Evolutionary conservation across 1,140 invertebrate species (phyloP).

Genomic region (Phortica variegata): DNA sequence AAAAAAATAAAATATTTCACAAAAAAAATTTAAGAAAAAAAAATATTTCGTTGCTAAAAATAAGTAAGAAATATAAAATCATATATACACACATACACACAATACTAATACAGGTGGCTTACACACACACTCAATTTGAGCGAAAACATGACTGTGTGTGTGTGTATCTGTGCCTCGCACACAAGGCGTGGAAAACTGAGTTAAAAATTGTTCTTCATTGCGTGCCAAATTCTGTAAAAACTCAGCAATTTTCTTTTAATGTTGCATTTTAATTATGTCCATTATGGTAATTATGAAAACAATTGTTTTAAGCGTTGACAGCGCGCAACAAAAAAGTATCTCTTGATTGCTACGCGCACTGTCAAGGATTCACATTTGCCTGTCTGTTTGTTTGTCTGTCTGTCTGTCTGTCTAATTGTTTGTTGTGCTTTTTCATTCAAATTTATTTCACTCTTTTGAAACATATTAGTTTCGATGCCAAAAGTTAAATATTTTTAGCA

Average conservation of each 20-base stretch:
- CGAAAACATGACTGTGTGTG: conserved; percentile 3
- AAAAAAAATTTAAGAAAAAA: conserved; percentile 13
- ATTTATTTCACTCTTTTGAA: conserved; percentile 20
- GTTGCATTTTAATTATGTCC: too few species aligned
- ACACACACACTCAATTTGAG: too few species aligned
- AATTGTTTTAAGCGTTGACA: conserved; percentile 37
- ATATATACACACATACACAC: conserved; percentile 11
- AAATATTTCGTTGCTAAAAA: conserved; percentile 45
- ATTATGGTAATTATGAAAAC: conserved; percentile 33
- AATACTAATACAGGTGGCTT: background rate
- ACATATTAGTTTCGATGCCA: conserved; percentile 31
- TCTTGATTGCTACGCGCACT: too few species aligned
- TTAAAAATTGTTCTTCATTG: conserved; percentile 4
- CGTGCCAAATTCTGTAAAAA: too few species aligned
- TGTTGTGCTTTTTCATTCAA: conserved; percentile 16
- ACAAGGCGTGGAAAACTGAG: conserved; percentile 40
- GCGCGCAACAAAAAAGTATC: too few species aligned
- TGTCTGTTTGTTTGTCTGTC: conserved; percentile 15
- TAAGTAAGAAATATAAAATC: conserved; percentile 53
- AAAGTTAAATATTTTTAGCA: conserved; percentile 39
- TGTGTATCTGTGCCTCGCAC: conserved; percentile 17
- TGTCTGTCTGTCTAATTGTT: conserved; percentile 18
- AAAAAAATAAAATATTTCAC: too few species aligned
- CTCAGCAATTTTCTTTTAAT: too few species aligned
- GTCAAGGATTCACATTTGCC: conserved; percentile 45